These are phyloP conservation scores for Formica aserva DNA, from an alignment of 2,888 invertebrate species.

Conservation along the genomic window DNA sequence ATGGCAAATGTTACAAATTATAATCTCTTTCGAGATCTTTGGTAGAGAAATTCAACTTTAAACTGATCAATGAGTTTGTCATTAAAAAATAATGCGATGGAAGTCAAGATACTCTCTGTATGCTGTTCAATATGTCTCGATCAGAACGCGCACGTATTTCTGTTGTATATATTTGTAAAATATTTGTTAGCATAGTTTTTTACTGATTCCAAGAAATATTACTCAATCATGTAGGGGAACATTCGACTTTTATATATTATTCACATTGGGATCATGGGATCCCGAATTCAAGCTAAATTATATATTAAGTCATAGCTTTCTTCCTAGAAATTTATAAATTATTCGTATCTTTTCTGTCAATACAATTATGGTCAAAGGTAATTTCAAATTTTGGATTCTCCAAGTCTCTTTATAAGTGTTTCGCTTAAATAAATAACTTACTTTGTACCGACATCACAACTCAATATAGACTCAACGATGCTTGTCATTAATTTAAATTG, in stretches of 20 bases:
- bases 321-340: background rate
- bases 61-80: background rate
- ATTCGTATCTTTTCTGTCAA: background rate
- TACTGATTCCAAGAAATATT: background rate
- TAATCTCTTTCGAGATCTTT: background rate
- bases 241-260: conserved; percentile 4
- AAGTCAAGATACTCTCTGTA: background rate
- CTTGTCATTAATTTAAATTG: conserved; percentile 17
- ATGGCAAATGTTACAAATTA: conserved; percentile 13
- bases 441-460: background rate
- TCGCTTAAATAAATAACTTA: conserved; percentile 19
- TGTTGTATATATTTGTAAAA: conserved; percentile 25
- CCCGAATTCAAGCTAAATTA: conserved; percentile 8
- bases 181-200: conserved; percentile 16
- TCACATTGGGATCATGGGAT: background rate
- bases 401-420: background rate
- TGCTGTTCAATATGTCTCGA: background rate
- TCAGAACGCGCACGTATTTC: background rate
- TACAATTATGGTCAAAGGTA: background rate
- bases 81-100: conserved; percentile 16
- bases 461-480: too few relatives aligned
- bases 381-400: background rate
- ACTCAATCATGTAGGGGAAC: background rate
- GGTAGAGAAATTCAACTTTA: background rate
- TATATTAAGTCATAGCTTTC: background rate